Evolutionary conservation across 2,113 vertebrate genomes (phyloP).

Genomic region (Numida meleagris): DNA sequence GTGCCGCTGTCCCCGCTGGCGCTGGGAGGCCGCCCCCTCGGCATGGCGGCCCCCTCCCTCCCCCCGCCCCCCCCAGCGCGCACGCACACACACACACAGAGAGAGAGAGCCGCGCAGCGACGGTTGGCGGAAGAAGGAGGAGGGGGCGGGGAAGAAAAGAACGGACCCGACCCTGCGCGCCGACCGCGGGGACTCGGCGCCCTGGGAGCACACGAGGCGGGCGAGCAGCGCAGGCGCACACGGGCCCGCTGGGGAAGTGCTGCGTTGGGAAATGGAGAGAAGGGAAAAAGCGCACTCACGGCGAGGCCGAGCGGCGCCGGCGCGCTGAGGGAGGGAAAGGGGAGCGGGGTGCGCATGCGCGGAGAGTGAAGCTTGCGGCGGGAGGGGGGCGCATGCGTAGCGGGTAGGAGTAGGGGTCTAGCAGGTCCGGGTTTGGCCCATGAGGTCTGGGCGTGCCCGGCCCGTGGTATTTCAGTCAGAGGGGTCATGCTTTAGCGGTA

Average conservation of each 20-base stretch:
- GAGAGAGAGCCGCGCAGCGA: neutral
- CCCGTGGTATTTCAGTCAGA: too few species aligned
- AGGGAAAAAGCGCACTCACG: neutral
- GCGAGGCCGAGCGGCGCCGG: neutral
- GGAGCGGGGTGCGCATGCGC: too few species aligned
- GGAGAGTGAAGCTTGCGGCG: too few species aligned
- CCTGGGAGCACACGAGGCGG: neutral
- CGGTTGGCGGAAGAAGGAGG: neutral
- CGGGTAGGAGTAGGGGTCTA: neutral
- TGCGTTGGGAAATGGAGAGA: neutral
- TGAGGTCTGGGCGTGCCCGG: too few species aligned
- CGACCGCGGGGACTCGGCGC: neutral
- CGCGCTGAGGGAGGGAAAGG: neutral
- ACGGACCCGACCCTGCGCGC: too few species aligned
- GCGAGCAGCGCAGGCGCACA: neutral
- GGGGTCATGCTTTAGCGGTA: too few species aligned
- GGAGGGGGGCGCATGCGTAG: neutral
- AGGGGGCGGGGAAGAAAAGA: too few species aligned
- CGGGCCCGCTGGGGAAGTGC: too few species aligned
- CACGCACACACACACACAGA: neutral
- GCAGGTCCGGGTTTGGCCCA: too few species aligned
- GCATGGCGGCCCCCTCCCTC: constrained; percentile 86
- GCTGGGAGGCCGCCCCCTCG: constrained; percentile 95
- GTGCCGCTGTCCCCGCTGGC: constrained; percentile 81
- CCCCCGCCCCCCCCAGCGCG: neutral